Evolutionary conservation across 2,797 vertebrate species (phyloP).

Genomic region (Hylomyscus alleni): DNA sequence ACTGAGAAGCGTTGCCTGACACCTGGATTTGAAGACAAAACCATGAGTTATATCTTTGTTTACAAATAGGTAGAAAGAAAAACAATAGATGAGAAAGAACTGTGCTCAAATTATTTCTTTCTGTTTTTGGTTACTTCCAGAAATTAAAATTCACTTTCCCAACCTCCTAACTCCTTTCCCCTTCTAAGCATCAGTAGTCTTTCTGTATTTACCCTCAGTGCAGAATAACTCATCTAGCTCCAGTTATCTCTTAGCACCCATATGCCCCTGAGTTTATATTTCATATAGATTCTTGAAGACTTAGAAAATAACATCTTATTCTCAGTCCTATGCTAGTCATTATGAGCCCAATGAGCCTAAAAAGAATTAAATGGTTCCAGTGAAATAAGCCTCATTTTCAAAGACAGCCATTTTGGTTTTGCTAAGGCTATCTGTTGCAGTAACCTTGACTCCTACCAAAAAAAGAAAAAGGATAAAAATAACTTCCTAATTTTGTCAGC

Average conservation of each 20-base stretch:
- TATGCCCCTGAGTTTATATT: slow-evolving; percentile 6
- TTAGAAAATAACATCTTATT: neutral
- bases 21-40: slow-evolving; percentile 42
- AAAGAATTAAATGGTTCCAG: neutral
- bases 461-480: neutral
- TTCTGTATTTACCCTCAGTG: neutral
- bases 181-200: neutral
- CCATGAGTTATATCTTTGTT: neutral
- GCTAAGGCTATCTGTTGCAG: neutral
- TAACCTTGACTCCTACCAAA: neutral
- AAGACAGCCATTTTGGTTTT: slow-evolving; percentile 40
- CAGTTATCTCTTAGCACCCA: neutral
- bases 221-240: neutral
- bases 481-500: neutral
- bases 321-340: neutral
- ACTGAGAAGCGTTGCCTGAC: neutral
- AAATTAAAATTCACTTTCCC: slow-evolving; percentile 9
- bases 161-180: neutral
- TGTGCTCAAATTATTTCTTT: neutral
- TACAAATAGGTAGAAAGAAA: slow-evolving; percentile 35
- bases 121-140: neutral
- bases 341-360: neutral
- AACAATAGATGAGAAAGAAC: neutral
- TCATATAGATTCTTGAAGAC: neutral
- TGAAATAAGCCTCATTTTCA: slow-evolving; percentile 50